phyloP scores from a whole-genome alignment of 2,113 vertebrate genomes.

The Perccottus glenii region DNA sequence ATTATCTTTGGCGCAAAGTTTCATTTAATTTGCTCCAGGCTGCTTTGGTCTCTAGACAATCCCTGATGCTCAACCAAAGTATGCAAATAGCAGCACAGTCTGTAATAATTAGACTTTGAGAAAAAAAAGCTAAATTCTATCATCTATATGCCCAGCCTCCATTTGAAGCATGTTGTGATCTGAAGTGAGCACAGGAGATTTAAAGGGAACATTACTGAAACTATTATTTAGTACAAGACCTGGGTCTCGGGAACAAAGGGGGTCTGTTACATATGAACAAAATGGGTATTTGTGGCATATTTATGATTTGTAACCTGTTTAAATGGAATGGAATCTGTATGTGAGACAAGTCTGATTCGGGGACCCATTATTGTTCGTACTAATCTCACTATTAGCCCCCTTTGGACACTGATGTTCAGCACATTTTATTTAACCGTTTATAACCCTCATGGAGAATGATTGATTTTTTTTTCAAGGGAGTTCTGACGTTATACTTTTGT shows the following conservation, averaged over 20 bases:
- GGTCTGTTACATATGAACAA: neutral
- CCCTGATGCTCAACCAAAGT: slow-evolving; percentile 71
- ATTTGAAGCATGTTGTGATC: slow-evolving; percentile 48
- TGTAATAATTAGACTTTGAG: slow-evolving; percentile 69
- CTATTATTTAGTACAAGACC: neutral
- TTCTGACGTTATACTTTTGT: too few relatives aligned
- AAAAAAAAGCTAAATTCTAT: slow-evolving; percentile 58
- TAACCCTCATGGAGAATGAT: too few relatives aligned
- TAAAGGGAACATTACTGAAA: slow-evolving; percentile 39
- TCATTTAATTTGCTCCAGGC: slow-evolving; percentile 78
- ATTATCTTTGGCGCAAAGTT: slow-evolving; percentile 79
- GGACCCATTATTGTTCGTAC: too few relatives aligned
- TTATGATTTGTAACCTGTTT: neutral
- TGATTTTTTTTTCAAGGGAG: too few relatives aligned
- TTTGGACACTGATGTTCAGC: too few relatives aligned
- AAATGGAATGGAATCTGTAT: neutral
- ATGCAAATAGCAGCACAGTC: slow-evolving; percentile 77
- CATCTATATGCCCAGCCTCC: slow-evolving; percentile 49
- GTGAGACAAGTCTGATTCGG: too few relatives aligned
- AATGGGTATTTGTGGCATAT: neutral
- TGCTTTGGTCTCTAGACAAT: slow-evolving; percentile 73
- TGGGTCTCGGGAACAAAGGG: neutral
- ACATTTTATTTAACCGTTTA: too few relatives aligned
- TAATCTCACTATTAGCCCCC: too few relatives aligned
- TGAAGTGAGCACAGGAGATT: slow-evolving; percentile 52